Evolutionary conservation across 2,888 invertebrate genomes (phyloP).

Genomic region (Phortica magna): DNA sequence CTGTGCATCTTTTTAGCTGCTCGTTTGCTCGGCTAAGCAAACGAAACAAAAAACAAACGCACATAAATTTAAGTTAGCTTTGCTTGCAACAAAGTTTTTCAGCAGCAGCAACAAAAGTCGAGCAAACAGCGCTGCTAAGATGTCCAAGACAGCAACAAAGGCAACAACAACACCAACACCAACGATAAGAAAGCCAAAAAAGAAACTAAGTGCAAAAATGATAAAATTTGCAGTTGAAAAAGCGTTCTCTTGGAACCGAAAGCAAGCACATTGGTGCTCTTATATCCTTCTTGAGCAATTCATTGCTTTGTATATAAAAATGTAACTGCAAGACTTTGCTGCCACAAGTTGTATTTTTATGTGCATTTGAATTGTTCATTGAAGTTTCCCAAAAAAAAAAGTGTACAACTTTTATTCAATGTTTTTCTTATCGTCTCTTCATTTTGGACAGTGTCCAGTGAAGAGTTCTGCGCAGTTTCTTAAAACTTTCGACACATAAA

Average conservation of each 20-base stretch:
- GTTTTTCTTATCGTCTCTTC: not conserved
- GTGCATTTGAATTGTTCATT: not conserved
- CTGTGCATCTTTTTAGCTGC: constrained; percentile 15
- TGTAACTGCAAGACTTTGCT: not conserved
- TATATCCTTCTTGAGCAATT: not conserved
- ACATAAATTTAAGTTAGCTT: constrained; percentile 26
- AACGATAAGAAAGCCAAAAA: not conserved
- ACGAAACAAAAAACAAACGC: not conserved
- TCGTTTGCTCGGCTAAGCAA: constrained; percentile 8
- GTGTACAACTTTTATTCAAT: not conserved
- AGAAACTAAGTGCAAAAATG: not conserved
- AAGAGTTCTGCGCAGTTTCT: not conserved
- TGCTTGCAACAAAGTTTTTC: not conserved
- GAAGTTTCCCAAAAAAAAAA: not conserved
- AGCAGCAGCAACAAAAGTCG: not conserved
- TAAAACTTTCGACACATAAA: not conserved
- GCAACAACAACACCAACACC: not conserved
- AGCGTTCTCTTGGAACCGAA: constrained; percentile 30
- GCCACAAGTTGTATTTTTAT: not conserved
- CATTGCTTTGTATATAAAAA: not conserved
- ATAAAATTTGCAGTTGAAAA: constrained; percentile 28
- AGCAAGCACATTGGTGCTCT: constrained; percentile 19
- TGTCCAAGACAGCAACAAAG: constrained; percentile 2
- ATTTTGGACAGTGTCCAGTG: not conserved
- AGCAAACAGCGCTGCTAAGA: not conserved